Percentiles rank a stretch among this genome's conserved stretches.
These are phyloP conservation scores for Oplegnathus fasciatus DNA, from an alignment of 2,113 vertebrate genomes.

Conservation along the genomic window DNA sequence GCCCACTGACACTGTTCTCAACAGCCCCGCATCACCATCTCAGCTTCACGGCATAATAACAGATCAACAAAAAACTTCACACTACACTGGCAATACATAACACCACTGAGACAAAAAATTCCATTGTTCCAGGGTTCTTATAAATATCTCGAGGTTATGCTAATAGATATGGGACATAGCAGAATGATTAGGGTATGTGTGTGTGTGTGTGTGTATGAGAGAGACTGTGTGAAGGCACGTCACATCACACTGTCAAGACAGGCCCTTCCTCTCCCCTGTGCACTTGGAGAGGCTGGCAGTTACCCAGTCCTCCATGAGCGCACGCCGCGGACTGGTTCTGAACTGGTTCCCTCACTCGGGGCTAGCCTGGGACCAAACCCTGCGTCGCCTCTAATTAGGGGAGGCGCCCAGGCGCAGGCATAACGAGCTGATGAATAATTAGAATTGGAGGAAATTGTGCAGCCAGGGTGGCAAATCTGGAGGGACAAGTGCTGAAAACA, in stretches of 20 bases:
- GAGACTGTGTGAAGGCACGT: conserved; percentile 70
- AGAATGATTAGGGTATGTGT: conserved; percentile 40
- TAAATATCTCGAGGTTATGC: conserved; percentile 76
- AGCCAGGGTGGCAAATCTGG: conserved; percentile 92
- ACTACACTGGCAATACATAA: conserved; percentile 55
- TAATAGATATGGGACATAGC: conserved; percentile 67
- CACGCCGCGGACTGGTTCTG: conserved; percentile 82
- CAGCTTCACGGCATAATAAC: conserved; percentile 64
- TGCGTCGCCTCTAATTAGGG: conserved; percentile 86
- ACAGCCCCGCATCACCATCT: conserved; percentile 32
- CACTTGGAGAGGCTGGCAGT: conserved; percentile 77
- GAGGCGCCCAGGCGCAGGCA: conserved; percentile 78
- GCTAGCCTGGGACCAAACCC: conserved; percentile 82
- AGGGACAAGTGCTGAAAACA: conserved; percentile 96
- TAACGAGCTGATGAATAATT: conserved; percentile 90
- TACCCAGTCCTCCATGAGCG: conserved; percentile 75
- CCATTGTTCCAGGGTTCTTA: conserved; percentile 49
- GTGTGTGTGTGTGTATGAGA: conserved; percentile 2
- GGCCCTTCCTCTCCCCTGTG: conserved; percentile 57
- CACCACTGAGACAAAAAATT: conserved; percentile 61
- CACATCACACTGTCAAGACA: conserved; percentile 74
- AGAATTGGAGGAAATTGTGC: conserved; percentile 88
- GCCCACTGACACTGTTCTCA: conserved; percentile 69
- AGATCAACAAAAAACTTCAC: conserved; percentile 63
- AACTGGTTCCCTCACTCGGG: conserved; percentile 86